These are phyloP conservation scores for Drosophila borealis DNA, from an alignment of 2,888 invertebrate species.

Conservation along the genomic window DNA sequence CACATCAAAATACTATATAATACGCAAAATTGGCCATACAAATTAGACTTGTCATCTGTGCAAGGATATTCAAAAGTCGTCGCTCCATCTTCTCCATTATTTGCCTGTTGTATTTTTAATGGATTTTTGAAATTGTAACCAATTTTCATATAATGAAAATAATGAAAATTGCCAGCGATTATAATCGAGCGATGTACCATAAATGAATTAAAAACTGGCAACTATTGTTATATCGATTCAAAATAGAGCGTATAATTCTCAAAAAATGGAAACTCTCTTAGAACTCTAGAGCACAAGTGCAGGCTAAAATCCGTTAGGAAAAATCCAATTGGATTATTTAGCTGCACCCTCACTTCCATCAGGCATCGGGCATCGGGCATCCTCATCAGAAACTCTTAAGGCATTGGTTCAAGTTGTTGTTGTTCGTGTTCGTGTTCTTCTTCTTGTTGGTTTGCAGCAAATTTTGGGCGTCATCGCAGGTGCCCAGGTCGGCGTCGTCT, in stretches of 20 bases:
- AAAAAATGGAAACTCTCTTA: constrained; percentile 39
- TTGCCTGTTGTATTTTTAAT: constrained; percentile 54
- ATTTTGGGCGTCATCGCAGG: constrained; percentile 55
- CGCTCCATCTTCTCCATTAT: fast-evolving
- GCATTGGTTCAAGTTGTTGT: constrained; percentile 68
- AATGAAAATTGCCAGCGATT: constrained; percentile 53
- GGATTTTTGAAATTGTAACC: constrained; percentile 57
- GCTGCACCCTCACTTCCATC: background rate
- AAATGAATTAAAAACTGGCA: constrained; percentile 20
- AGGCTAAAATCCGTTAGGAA: constrained; percentile 7
- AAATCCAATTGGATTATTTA: background rate
- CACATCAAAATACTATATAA: too few species aligned
- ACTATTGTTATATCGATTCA: background rate
- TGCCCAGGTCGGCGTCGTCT: constrained; percentile 79
- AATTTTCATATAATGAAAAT: constrained; percentile 70
- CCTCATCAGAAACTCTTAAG: constrained; percentile 73
- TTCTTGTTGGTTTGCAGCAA: constrained; percentile 38
- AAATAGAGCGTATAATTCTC: constrained; percentile 18
- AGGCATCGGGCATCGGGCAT: background rate
- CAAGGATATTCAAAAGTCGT: constrained; percentile 4
- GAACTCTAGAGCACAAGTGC: constrained; percentile 2
- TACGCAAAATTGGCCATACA: too few species aligned
- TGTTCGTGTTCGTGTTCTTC: constrained; percentile 19
- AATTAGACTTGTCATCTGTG: too few species aligned
- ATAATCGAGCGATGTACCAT: constrained; percentile 15